Percentiles rank a stretch among this genome's conserved stretches.
phyloP scores from a whole-genome alignment of 1,140 invertebrate species.

The Probaryconus sp. region DNA sequence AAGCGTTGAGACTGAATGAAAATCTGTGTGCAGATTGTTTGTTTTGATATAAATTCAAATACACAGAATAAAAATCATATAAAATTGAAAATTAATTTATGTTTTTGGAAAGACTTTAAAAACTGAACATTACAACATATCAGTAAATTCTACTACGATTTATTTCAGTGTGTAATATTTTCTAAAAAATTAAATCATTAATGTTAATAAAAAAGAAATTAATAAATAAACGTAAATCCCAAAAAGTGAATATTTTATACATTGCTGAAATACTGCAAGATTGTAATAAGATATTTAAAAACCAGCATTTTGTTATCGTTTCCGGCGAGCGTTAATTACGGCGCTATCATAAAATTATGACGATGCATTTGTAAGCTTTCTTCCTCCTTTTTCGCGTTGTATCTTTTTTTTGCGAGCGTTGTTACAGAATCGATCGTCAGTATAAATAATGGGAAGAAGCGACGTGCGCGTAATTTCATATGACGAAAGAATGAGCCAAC shows the following conservation, averaged over 20 bases:
- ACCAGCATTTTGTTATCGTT: constrained; percentile 41
- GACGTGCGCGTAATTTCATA: constrained; percentile 49
- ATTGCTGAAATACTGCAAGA: constrained; percentile 45
- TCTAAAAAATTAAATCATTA: too few relatives aligned
- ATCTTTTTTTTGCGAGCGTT: constrained; percentile 7
- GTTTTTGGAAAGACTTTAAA: too few relatives aligned
- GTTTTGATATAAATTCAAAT: too few relatives aligned
- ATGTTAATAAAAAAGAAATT: too few relatives aligned
- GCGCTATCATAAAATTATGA: constrained; percentile 51
- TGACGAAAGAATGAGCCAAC: constrained; percentile 53
- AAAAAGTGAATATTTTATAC: constrained; percentile 55
- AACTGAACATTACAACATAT: too few relatives aligned
- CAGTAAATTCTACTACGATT: too few relatives aligned
- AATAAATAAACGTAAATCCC: too few relatives aligned
- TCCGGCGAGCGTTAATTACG: constrained; percentile 43
- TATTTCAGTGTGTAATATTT: too few relatives aligned
- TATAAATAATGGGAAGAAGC: constrained; percentile 56
- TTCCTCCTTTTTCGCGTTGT: constrained; percentile 15
- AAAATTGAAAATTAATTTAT: too few relatives aligned
- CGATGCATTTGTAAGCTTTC: constrained; percentile 39
- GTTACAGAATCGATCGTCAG: constrained; percentile 51
- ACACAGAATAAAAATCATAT: too few relatives aligned
- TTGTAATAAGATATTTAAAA: constrained; percentile 52
- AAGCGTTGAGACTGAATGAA: too few relatives aligned
- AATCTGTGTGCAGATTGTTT: too few relatives aligned